Percentiles rank a stretch among this genome's conserved stretches.
Conservation (phyloP, 2,888 invertebrate genomes). For the Luperina testacea region DNA sequence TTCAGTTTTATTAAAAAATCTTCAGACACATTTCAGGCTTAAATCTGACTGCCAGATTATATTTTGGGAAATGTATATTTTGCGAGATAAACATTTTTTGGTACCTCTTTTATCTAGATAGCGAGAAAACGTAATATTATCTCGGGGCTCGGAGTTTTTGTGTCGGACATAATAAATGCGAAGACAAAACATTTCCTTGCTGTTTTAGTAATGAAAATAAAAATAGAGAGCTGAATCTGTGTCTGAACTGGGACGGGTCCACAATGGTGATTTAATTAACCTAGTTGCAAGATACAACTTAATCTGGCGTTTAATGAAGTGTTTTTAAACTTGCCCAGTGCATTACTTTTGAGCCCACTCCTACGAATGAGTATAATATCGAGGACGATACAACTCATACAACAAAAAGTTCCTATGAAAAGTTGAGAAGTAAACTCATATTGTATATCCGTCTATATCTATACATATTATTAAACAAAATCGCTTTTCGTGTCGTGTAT, state of each 20-base stretch:
- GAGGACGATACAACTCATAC: background rate
- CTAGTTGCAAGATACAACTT: conserved; percentile 23
- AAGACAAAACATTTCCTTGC: conserved; percentile 55
- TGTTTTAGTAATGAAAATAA: conserved; percentile 29
- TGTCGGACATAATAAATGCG: conserved; percentile 43
- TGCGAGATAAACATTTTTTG: conserved; percentile 31
- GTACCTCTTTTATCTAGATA: conserved; percentile 41
- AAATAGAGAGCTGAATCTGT: conserved; percentile 34
- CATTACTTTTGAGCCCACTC: background rate
- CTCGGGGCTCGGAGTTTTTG: conserved; percentile 33
- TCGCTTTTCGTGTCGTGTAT: background rate
- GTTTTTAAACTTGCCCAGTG: background rate
- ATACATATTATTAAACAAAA: background rate
- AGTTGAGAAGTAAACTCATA: background rate
- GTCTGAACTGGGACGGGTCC: conserved; percentile 18
- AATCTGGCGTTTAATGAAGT: background rate
- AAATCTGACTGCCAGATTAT: conserved; percentile 38
- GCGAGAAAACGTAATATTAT: conserved; percentile 48
- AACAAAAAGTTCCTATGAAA: background rate
- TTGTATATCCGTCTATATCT: background rate
- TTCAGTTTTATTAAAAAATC: conserved; percentile 21
- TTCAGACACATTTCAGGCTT: conserved; percentile 23
- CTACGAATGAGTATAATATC: too few species aligned
- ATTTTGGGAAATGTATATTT: conserved; percentile 37
- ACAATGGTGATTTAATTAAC: conserved; percentile 45